Base-by-base conservation (phyloP, 2,113 vertebrate species). In the Nothoprocta pentlandii region DNA sequence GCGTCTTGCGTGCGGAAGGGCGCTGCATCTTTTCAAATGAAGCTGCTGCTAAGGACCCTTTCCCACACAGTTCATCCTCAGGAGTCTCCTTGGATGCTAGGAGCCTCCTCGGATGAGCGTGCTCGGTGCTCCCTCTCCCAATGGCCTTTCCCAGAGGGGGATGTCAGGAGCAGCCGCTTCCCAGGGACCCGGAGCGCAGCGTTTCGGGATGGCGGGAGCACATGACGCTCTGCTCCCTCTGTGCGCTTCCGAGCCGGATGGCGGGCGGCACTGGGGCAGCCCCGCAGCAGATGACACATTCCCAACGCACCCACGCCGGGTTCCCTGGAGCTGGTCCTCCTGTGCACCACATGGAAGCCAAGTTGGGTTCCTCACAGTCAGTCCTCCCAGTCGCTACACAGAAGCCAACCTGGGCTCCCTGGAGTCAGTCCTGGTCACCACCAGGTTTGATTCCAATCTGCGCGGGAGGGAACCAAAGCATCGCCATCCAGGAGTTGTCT, bases 121-220 rank as follows among this genome's bases (percentile, higher is more conserved):
- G 21, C 32, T 47, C 7, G 15, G 46, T 15, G 46, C 46, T 46
- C 46, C 46, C 46, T 46, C 46, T 44, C 42, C 42, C 36, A 39
- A 39, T 6, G 7, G 36, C 36, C 36, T 39, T 39, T 39, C 36
- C 36, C 36, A 39, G 36, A 39, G 36, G 8, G 36, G 36, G 36
- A 39, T 39, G 36, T 82, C 30, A 39, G 44, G 74, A 80, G 19
- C n/a, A 53, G 84, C 44, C 3, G 5, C 3, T 84, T 92, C 61
- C 23, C 23, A 75, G 63, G 17, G 76, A 42, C 0, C 3, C n/a
- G 16, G 42, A 59, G 17, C 1, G 0, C 56, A 59, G 23, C 0
- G 0, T 74, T 94, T 22, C 42, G 69, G 77, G 71, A 44, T 62
- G 88, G 42, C 42, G 10, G 42, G 42, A 44, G 42, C 42, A 10